A percentile compares a stretch with the other conserved stretches of the same genome.
phyloP scores from a whole-genome alignment of 2,113 vertebrate genomes.

The Tragelaphus strepsiceros region DNA sequence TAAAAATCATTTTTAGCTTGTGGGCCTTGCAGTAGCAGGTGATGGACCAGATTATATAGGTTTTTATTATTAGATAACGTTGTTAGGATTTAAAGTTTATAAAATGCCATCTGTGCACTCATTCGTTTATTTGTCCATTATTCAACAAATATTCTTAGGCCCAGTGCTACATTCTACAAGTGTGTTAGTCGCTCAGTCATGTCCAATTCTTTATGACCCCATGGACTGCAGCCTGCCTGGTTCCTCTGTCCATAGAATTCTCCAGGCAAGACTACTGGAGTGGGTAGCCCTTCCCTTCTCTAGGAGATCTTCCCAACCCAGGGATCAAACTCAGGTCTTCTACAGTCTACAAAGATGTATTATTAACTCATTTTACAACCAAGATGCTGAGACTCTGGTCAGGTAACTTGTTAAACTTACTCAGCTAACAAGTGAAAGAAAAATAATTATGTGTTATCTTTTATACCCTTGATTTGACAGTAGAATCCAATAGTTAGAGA shows the following conservation, averaged over 20 bases:
- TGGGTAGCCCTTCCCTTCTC: neutral
- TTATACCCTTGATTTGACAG: neutral
- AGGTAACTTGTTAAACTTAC: neutral
- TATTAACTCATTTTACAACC: neutral
- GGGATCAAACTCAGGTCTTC: neutral
- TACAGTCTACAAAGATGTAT: neutral
- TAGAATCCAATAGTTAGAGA: neutral
- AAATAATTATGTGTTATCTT: neutral
- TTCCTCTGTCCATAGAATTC: neutral
- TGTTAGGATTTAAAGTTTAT: neutral
- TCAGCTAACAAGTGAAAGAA: neutral
- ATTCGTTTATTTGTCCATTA: neutral
- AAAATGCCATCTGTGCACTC: neutral
- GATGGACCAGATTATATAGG: neutral
- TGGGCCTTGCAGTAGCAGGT: neutral
- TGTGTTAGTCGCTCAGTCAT: neutral
- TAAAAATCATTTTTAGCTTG: neutral
- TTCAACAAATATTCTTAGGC: neutral
- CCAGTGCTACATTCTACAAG: neutral
- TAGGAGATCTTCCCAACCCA: neutral
- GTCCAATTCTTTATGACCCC: neutral
- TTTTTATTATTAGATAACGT: neutral
- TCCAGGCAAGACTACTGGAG: neutral
- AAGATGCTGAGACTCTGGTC: neutral
- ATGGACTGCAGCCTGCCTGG: neutral